Conservation (phyloP, 2,888 invertebrate genomes). For the Ophion ellenae region DNA sequence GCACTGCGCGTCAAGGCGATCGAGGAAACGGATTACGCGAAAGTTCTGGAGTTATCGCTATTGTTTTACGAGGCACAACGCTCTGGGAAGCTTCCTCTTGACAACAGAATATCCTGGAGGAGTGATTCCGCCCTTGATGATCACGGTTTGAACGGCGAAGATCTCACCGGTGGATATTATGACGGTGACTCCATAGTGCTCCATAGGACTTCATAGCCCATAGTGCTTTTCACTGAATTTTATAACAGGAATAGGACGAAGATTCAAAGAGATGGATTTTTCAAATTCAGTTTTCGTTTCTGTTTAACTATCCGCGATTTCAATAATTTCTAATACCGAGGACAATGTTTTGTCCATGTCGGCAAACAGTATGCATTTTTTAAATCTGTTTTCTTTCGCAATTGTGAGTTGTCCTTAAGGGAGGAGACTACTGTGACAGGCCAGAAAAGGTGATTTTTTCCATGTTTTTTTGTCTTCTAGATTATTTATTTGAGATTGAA, state of each 20-base stretch:
- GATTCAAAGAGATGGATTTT: not conserved
- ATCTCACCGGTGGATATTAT: constrained; percentile 86
- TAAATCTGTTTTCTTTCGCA: no score
- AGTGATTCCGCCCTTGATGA: constrained; percentile 85
- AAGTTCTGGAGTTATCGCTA: constrained; percentile 84
- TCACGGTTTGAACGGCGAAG: constrained; percentile 84
- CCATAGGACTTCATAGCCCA: not conserved
- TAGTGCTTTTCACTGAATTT: not conserved
- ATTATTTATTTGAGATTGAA: no score
- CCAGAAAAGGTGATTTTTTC: no score
- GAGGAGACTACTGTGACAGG: no score
- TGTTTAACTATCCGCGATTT: no score
- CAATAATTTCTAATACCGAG: no score
- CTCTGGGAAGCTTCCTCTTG: constrained; percentile 84
- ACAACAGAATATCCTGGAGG: constrained; percentile 85
- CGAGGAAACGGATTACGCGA: constrained; percentile 82
- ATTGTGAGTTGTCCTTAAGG: no score
- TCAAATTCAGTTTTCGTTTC: no score
- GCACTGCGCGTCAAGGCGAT: constrained; percentile 63
- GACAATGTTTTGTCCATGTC: no score
- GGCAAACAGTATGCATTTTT: no score
- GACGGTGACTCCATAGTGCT: constrained; percentile 82
- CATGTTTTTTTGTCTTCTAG: no score
- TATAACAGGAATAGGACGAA: not conserved
- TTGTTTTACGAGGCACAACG: constrained; percentile 86